Conservation (phyloP, 2,113 vertebrate genomes). For the Petroica traversi region DNA sequence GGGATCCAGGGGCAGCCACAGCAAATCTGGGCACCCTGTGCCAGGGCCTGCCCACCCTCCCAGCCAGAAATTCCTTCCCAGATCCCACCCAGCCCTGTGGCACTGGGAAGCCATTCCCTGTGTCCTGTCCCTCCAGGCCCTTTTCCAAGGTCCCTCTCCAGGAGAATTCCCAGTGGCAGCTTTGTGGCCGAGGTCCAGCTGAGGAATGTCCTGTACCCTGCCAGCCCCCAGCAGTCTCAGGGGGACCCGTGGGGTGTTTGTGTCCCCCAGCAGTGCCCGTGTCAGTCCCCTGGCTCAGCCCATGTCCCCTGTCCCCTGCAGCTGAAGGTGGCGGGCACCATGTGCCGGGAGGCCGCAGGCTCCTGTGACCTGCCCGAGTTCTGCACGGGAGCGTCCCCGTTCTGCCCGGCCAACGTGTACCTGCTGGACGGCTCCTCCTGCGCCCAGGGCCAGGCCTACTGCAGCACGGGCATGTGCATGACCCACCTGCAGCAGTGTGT, state of each 20-base stretch:
- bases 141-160: neutral
- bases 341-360: conserved; percentile 82
- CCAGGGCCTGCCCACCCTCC: neutral
- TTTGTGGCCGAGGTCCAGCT: neutral
- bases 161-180: neutral
- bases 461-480: conserved; percentile 90
- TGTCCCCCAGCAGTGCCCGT: neutral
- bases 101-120: neutral
- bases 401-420: conserved; percentile 89
- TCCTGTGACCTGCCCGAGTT: conserved; percentile 93
- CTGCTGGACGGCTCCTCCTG: conserved; percentile 88
- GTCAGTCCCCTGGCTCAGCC: accelerated
- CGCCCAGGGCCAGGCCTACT: conserved; percentile 81
- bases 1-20: neutral
- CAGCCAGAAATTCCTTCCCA: neutral
- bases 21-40: neutral
- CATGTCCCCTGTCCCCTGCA: conserved; percentile 3
- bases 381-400: conserved; percentile 86
- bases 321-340: conserved; percentile 85
- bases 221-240: neutral
- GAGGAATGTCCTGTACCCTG: neutral
- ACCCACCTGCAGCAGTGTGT: conserved; percentile 89
- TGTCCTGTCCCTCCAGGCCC: neutral
- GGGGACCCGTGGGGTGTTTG: accelerated
- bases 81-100: accelerated